Evolutionary conservation across 1,140 invertebrate genomes (phyloP), one percentile per base, ranked within the genome.

Genomic region (Cydia splendana): DNA sequence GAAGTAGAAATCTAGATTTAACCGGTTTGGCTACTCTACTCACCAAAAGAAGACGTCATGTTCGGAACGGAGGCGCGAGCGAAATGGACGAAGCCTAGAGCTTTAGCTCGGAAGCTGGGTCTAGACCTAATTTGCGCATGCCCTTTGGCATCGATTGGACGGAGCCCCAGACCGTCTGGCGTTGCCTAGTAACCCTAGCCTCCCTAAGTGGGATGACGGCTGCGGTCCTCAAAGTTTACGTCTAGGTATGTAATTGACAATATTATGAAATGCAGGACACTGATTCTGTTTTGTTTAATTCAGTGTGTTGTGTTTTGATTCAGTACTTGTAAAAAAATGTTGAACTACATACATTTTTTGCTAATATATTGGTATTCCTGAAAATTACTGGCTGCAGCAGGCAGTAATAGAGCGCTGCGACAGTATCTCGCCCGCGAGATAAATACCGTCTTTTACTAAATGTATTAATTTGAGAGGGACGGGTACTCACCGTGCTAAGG

Each of bases 111-210:
- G 65, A 67, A 18, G 65, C 65, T 67, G 65, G 65, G 65, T 67
- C 65, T 67, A 67, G 65, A 67, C 57, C 4, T 53, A 53, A 53
- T n/a, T n/a, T 67, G 65, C 65, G 65, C 65, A 67, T 67, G 65
- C 12, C 65, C 13, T 18, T 13, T 6, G 13, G 28, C 28, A 67
- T 67, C 65, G 65, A 67, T 67, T n/a, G 28, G 13, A 20, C 20
- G 7, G 24, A 30, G 30, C 30, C 57, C 28, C 65, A 67, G 65
- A 30, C 38, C 65, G 65, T 67, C 28, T 30, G 30, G 65, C 65
- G 65, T 67, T 67, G 30, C 65, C 65, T 67, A 67, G 65, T 24
- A 24, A 62, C 57, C 57, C 57, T 62, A 62, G 65, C 15, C 30
- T 34, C 65, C 65, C 65, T 67, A 5, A 12, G 65, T 67, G 28